phyloP scores from a whole-genome alignment of 2,797 vertebrate species.

The Myripristis jacobus region DNA sequence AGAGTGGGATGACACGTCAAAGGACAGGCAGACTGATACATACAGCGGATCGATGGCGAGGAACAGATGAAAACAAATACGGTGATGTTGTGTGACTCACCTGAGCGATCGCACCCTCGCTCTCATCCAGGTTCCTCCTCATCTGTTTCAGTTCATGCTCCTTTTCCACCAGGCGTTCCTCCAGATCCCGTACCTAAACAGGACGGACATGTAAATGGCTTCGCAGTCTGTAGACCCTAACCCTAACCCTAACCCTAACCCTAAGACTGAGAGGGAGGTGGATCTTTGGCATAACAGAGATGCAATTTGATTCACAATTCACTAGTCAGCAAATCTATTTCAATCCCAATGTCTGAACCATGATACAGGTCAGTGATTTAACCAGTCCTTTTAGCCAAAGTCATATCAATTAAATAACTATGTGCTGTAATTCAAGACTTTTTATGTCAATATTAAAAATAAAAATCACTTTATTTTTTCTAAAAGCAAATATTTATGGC shows the following conservation, averaged over 20 bases:
- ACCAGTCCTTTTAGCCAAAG: no score
- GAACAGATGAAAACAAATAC: not conserved
- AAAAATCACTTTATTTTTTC: no score
- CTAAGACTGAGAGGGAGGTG: not conserved
- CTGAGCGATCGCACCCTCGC: slow-evolving; percentile 92
- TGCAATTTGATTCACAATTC: no score
- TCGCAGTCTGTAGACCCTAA: slow-evolving; percentile 3
- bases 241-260: no score
- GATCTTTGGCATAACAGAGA: no score
- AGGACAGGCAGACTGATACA: not conserved
- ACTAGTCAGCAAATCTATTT: no score
- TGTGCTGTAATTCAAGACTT: no score
- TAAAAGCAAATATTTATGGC: no score
- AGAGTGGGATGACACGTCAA: slow-evolving; percentile 38
- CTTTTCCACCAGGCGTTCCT: slow-evolving; percentile 91
- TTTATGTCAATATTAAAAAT: no score
- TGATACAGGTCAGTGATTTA: no score
- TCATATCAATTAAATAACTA: no score
- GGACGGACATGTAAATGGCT: slow-evolving; percentile 8
- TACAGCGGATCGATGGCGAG: not conserved
- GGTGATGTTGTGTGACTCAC: slow-evolving; percentile 72
- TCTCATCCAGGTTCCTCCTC: slow-evolving; percentile 92
- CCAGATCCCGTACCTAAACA: slow-evolving; percentile 87
- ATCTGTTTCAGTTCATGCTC: slow-evolving; percentile 92
- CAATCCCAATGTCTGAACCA: no score